Evolutionary conservation across 2,888 invertebrate genomes (phyloP), one percentile per base, ranked within the genome.

Genomic region (Eilema sororculum): DNA sequence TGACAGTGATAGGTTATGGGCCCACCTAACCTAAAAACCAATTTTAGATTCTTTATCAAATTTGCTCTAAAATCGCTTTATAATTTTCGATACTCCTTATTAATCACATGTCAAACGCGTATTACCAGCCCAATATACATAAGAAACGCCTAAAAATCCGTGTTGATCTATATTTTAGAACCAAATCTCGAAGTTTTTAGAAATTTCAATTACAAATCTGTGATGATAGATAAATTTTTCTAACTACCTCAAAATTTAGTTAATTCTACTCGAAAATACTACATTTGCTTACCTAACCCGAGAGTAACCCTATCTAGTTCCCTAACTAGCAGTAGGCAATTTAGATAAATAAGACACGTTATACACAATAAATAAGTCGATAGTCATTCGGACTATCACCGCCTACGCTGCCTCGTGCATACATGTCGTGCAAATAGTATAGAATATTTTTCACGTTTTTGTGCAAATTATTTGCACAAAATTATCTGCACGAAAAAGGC

Each of bases 321-420:
- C 46, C 46, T 5, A 46, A 20, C 60, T 60, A 67, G 37, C 37
- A 56, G 56, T 57, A 62, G 68, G 9, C 33, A 62, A 30, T 41
- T 30, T 52, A 52, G n/a, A 30, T 57, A 73, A 68, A 65, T 62
- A 65, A 73, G 25, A 67, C 65, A 65, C 33, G 57, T 57, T 63
- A 37, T 24, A 69, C 41, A 72, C 70, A 71, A 67, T 30, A 63
- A 65, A 68, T 52, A 52, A 46, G 5, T 56, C 58, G 67, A 66
- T 46, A 68, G 28, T 57, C 41, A 41, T 46, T 20, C 70, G 65
- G 33, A 61, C 52, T 59, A 33, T 41, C 16, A 41, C 16, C 41
- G 41, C 41, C 41, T 41, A 37, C 37, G 6, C 37, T 41, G 8
- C 3, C 41, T 3, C 13, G 3, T 6, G 37, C 37, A 16, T 16